phyloP scores from a whole-genome alignment of 1,140 invertebrate genomes.

The Trichogramma pretiosum region DNA sequence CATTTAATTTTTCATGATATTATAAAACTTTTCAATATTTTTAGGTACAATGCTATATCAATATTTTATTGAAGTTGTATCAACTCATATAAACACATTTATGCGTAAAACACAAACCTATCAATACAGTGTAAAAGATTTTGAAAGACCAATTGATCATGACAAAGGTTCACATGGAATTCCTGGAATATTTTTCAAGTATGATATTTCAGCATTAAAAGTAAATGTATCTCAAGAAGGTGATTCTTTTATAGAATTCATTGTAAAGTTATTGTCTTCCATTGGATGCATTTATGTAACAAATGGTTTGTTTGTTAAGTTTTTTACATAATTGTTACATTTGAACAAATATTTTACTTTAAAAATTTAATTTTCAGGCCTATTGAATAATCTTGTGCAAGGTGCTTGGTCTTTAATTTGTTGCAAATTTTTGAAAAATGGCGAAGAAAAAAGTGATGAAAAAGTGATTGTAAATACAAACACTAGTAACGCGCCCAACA shows the following conservation, averaged over 20 bases:
- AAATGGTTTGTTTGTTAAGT: constrained; percentile 49
- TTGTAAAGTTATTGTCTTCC: constrained; percentile 78
- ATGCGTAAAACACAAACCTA: constrained; percentile 67
- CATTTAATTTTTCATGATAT: neutral
- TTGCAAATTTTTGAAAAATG: constrained; percentile 29
- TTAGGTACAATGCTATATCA: constrained; percentile 75
- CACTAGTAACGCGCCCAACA: constrained; percentile 5
- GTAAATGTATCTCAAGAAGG: constrained; percentile 75
- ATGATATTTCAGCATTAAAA: constrained; percentile 83
- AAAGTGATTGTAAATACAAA: constrained; percentile 2
- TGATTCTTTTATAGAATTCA: constrained; percentile 70
- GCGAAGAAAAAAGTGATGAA: constrained; percentile 13
- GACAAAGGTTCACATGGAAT: constrained; percentile 79
- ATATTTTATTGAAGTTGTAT: constrained; percentile 93
- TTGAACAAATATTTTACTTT: too few relatives aligned
- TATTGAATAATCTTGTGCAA: constrained; percentile 42
- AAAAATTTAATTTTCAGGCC: constrained; percentile 34
- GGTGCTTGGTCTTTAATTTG: constrained; percentile 34
- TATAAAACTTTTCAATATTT: constrained; percentile 31
- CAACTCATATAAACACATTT: constrained; percentile 77
- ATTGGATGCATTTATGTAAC: constrained; percentile 87
- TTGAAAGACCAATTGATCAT: constrained; percentile 64
- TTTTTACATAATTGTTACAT: constrained; percentile 5
- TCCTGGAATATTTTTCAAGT: constrained; percentile 91
- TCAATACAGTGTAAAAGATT: constrained; percentile 88